Evolutionary conservation across 92 coral and sea anemone species (phyloP).

Genomic region (Parazoanthus darwini): DNA sequence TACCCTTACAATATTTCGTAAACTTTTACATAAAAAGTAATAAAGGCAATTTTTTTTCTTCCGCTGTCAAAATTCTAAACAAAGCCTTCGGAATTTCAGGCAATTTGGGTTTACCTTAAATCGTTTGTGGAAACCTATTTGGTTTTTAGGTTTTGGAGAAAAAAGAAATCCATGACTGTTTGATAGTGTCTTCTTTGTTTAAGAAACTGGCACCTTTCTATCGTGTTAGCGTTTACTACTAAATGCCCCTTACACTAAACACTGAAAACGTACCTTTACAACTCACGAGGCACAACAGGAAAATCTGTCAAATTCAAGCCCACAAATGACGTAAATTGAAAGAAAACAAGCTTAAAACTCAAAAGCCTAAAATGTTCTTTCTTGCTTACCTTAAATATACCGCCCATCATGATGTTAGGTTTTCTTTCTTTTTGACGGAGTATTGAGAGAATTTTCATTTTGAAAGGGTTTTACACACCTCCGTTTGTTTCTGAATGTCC

Average conservation of each 20-base stretch:
- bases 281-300: slow-evolving; percentile 13
- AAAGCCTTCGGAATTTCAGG: not conserved
- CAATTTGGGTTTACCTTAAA: not conserved
- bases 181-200: not conserved
- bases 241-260: not conserved
- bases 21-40: not conserved
- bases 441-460: not conserved
- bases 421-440: slow-evolving; percentile 1
- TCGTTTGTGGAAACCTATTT: not conserved
- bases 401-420: not conserved
- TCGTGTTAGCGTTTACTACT: not conserved
- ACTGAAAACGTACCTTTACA: slow-evolving; percentile 5
- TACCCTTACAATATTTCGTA: not conserved
- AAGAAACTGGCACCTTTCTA: not conserved
- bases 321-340: slow-evolving; percentile 18
- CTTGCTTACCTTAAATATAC: slow-evolving; percentile 1
- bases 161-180: not conserved
- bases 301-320: slow-evolving; percentile 15
- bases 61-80: not conserved
- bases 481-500: too few species aligned
- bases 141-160: not conserved
- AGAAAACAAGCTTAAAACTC: slow-evolving; percentile 5
- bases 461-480: not conserved
- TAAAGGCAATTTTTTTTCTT: not conserved
- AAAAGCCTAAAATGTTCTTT: not conserved